Percentiles rank a stretch among this genome's conserved stretches.
Evolutionary conservation across 2,113 vertebrate species (phyloP).

Genomic region (Ammodytes marinus): DNA sequence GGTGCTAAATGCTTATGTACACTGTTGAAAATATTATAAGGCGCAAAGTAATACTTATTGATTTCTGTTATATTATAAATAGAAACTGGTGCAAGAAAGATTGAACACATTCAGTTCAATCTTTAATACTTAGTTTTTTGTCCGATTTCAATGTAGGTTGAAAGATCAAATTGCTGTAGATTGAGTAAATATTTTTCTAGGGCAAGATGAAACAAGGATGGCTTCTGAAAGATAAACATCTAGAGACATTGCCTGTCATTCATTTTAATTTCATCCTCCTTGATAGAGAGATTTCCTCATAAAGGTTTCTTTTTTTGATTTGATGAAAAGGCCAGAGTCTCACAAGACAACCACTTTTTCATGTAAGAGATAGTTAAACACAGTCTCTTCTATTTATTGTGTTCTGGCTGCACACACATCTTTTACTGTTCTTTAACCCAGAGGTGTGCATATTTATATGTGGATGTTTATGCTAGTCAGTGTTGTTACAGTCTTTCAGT

Average conservation of each 20-base stretch:
- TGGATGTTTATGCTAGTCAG: not conserved
- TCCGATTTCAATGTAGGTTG: constrained; percentile 18
- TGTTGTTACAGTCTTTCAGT: constrained; percentile 13
- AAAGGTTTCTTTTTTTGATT: constrained; percentile 4
- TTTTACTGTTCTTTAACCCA: constrained; percentile 6
- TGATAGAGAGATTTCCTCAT: constrained; percentile 29
- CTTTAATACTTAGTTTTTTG: not conserved
- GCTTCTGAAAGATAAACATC: constrained; percentile 29
- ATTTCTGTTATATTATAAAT: not conserved
- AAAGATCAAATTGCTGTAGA: constrained; percentile 23
- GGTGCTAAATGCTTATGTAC: constrained; percentile 23
- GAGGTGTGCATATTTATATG: not conserved
- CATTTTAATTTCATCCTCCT: constrained; percentile 44
- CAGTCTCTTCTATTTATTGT: not conserved
- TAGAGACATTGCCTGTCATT: constrained; percentile 42
- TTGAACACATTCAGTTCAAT: not conserved
- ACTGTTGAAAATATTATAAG: not conserved
- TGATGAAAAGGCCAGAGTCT: constrained; percentile 23
- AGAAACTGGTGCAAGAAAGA: not conserved
- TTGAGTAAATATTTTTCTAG: constrained; percentile 7
- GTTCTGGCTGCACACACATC: not conserved
- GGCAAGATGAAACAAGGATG: not conserved
- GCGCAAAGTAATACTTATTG: not conserved
- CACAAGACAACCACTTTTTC: constrained; percentile 5
- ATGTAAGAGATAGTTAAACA: not conserved